A percentile compares a stretch with the other conserved stretches of the same genome.
Conservation (phyloP, 1,140 invertebrate species). For the Calliopsis andreniformis region DNA sequence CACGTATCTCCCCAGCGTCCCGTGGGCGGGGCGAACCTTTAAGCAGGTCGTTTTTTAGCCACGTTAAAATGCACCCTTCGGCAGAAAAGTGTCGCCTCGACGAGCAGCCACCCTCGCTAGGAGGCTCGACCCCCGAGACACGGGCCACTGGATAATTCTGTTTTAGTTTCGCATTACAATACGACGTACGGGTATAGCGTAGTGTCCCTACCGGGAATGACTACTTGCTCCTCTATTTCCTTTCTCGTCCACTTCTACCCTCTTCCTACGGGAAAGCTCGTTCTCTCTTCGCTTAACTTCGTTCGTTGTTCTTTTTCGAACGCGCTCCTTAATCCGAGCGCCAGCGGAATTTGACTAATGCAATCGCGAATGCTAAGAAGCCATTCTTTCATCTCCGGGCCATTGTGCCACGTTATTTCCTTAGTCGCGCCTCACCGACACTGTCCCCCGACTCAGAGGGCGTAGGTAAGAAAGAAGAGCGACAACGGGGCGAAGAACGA, state of each 20-base stretch:
- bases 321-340: conserved; percentile 35
- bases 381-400: conserved; percentile 60
- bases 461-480: conserved; percentile 34
- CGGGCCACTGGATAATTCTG: conserved; percentile 73
- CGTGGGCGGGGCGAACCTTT: conserved; percentile 32
- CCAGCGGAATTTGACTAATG: conserved; percentile 74
- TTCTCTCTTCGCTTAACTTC: conserved; percentile 35
- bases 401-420: conserved; percentile 66
- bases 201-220: conserved; percentile 27
- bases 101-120: conserved; percentile 59
- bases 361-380: conserved; percentile 76
- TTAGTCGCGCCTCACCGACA: conserved; percentile 33
- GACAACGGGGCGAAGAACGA: conserved; percentile 7
- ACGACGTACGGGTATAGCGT: conserved; percentile 62
- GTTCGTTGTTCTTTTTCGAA: conserved; percentile 32
- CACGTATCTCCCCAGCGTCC: background rate
- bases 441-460: background rate
- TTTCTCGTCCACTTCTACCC: conserved; percentile 4
- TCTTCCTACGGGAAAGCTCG: conserved; percentile 49
- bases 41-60: conserved; percentile 64
- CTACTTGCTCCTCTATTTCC: background rate
- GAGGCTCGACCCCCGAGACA: conserved; percentile 28
- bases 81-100: conserved; percentile 46
- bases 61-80: conserved; percentile 66
- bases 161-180: conserved; percentile 78